Base-by-base conservation (phyloP, 2,888 invertebrate species). In the Dioctria linearis region DNA sequence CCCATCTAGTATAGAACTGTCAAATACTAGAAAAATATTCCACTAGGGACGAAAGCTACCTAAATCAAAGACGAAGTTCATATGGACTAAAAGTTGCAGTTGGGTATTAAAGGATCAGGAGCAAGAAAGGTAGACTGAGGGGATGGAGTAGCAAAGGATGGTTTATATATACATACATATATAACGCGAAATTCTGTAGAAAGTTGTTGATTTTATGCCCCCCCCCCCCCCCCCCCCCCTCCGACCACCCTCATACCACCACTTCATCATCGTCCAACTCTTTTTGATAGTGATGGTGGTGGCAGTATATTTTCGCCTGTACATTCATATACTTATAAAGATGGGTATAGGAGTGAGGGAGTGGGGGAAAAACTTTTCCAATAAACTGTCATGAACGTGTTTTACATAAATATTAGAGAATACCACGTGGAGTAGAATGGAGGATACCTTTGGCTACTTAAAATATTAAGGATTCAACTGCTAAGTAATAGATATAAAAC, bases 351-450 rank as follows among this genome's bases (percentile, higher is more conserved):
- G 25, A 25, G 2, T 25, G 25, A 2, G 25, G 25, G 25, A 2
- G 51, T 25, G 71, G 54, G 40, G 54, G 71, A 51, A 37, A 71
- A 71, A 71, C 51, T 71, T 71, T 71, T 71, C 71, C 71, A 71
- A 71, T 71, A 71, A 71, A 71, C 71, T 71, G 71, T 71, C 71
- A 71, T 49, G 71, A 71, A 71, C 71, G 71, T 71, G 71, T 71
- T 71, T 71, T 71, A 51, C 71, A 71, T 71, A 71, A 71, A 71
- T 71, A 71, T 71, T 54, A 71, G 51, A 71, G 51, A 46, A 71
- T 25, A 71, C 25, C 25, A 25, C 71, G 54, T 51, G 54, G 39
- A 54, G 54, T 37, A 5, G 39, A 9, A 39, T 1, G 39, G 4
- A 37, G 6, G 25, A 69, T 49, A 37, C 71, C 9, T 37, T 51